These are phyloP conservation scores for Smutsia temminckii DNA, from an alignment of 2,797 vertebrate genomes.

Conservation along the genomic window DNA sequence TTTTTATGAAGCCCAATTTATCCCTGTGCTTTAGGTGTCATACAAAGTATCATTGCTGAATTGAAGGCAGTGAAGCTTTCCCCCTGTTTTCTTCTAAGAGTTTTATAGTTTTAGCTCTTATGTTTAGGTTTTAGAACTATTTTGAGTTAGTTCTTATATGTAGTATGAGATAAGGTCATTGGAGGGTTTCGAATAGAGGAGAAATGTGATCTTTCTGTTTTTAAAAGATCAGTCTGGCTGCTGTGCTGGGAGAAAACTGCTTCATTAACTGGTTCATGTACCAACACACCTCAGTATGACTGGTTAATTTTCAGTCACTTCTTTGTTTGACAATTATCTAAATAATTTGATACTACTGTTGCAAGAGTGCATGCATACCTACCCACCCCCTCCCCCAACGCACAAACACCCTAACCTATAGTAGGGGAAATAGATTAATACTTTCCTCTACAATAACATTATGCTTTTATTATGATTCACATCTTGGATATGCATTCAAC, in stretches of 20 bases:
- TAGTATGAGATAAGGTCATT: neutral
- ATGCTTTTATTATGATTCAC: neutral
- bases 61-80: neutral
- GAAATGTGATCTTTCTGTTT: constrained; percentile 39
- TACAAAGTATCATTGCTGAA: neutral
- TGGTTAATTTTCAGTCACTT: neutral
- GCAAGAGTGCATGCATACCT: neutral
- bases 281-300: neutral
- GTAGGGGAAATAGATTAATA: neutral
- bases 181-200: neutral
- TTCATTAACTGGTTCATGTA: neutral
- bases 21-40: neutral
- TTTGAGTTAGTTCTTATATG: neutral
- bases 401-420: neutral
- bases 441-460: neutral
- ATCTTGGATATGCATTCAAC: neutral
- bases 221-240: neutral
- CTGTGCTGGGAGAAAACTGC: neutral
- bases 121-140: neutral
- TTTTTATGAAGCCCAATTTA: neutral
- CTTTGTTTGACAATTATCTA: neutral
- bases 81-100: neutral
- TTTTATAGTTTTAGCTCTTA: neutral
- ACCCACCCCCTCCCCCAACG: neutral
- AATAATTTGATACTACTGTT: neutral